These are phyloP conservation scores for Aproaerema taeniolella DNA, from an alignment of 2,888 invertebrate genomes.

Conservation along the genomic window DNA sequence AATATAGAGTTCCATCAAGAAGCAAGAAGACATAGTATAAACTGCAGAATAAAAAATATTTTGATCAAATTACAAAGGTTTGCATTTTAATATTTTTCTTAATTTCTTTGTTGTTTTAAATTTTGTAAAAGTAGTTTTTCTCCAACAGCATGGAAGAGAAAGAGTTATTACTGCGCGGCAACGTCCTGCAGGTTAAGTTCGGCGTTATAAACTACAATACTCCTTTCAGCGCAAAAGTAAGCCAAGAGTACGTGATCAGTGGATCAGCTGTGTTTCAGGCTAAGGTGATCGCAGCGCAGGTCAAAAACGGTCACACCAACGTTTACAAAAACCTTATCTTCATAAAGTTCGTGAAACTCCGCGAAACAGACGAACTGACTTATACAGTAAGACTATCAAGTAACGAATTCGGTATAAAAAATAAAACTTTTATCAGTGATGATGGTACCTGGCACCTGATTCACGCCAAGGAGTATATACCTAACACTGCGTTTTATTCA, in stretches of 20 bases:
- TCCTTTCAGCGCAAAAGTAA: constrained; percentile 28
- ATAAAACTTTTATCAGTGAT: constrained; percentile 34
- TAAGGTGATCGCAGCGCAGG: constrained; percentile 31
- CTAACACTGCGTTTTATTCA: no score
- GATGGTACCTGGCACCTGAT: constrained; percentile 42
- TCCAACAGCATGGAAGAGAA: constrained; percentile 32
- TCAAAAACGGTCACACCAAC: constrained; percentile 31
- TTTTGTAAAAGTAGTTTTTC: no score
- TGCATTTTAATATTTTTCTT: no score
- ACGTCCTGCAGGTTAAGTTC: constrained; percentile 30
- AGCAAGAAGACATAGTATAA: no score
- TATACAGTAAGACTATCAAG: constrained; percentile 35
- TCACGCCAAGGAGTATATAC: no score
- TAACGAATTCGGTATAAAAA: constrained; percentile 26
- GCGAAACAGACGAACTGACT: constrained; percentile 27
- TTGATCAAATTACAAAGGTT: no score
- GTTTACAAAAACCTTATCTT: constrained; percentile 36
- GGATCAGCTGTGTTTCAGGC: constrained; percentile 33
- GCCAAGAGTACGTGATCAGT: constrained; percentile 32
- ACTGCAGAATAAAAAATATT: no score
- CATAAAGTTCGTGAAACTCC: constrained; percentile 31
- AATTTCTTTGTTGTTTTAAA: no score
- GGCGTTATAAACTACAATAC: constrained; percentile 32
- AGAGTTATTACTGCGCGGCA: constrained; percentile 31
- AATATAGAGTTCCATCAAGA: no score